Evolutionary conservation across 2,888 invertebrate genomes (phyloP).

Genomic region (Dryomyza anilis): DNA sequence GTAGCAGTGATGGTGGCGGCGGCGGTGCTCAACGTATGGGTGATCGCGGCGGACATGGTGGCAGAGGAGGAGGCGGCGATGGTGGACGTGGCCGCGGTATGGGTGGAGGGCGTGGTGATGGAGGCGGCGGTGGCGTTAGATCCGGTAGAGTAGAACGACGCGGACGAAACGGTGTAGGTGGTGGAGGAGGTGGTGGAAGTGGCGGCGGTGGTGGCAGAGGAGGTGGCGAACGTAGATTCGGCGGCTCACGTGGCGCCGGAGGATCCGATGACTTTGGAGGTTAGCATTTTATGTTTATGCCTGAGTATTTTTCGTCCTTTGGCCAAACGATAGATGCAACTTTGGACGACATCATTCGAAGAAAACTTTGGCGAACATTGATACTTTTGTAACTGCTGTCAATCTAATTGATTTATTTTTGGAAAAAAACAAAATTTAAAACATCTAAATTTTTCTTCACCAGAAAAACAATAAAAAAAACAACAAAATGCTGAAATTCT

Average conservation of each 20-base stretch:
- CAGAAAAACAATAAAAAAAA: neutral
- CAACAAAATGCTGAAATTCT: neutral
- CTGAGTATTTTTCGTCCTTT: too few relatives aligned
- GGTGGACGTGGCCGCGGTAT: constrained; percentile 28
- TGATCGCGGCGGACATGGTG: constrained; percentile 33
- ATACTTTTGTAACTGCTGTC: too few relatives aligned
- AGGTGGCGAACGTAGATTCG: constrained; percentile 78
- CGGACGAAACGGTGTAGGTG: constrained; percentile 29
- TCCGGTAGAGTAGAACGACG: constrained; percentile 47
- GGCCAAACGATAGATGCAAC: too few relatives aligned
- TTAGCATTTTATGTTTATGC: too few relatives aligned
- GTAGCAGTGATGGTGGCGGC: constrained; percentile 31
- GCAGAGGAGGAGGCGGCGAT: constrained; percentile 33
- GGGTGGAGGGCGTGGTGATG: constrained; percentile 25
- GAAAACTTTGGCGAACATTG: neutral
- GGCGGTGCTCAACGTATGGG: constrained; percentile 36
- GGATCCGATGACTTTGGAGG: constrained; percentile 63
- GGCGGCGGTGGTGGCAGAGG: constrained; percentile 64
- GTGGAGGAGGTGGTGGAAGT: constrained; percentile 27
- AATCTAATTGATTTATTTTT: neutral
- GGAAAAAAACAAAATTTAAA: constrained; percentile 1
- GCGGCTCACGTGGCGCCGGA: constrained; percentile 71
- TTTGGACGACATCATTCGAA: too few relatives aligned
- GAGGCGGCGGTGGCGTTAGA: constrained; percentile 43
- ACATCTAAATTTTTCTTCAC: too few relatives aligned